These are phyloP conservation scores for Calyptomena viridis DNA, from an alignment of 2,113 vertebrate genomes.

Conservation along the genomic window DNA sequence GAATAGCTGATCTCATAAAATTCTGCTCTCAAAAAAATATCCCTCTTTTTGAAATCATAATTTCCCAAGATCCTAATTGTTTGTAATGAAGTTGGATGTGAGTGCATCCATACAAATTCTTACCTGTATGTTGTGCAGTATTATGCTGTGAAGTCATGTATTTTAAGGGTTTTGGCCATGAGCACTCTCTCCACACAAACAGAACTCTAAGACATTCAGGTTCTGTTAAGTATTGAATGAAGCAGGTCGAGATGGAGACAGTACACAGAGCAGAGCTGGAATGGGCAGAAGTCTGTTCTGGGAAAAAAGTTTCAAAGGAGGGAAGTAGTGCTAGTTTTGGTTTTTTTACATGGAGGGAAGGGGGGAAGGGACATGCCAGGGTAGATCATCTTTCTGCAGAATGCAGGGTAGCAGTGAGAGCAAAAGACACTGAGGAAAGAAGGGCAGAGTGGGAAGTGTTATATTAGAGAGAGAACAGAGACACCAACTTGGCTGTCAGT, in stretches of 20 bases:
- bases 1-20: not conserved
- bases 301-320: not conserved
- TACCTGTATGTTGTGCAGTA: not conserved
- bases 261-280: not conserved
- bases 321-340: not conserved
- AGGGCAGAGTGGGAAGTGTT: not conserved
- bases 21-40: not conserved
- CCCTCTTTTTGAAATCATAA: not conserved
- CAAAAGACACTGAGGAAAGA: not conserved
- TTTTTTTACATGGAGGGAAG: not conserved
- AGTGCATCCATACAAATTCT: not conserved
- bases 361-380: not conserved
- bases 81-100: not conserved
- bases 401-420: not conserved
- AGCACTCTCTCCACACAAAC: not conserved
- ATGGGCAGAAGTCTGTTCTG: not conserved
- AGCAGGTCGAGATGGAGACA: not conserved
- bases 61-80: not conserved
- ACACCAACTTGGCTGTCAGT: not conserved
- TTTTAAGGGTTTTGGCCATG: not conserved
- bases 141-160: not conserved
- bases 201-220: not conserved
- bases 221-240: not conserved
- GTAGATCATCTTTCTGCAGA: not conserved
- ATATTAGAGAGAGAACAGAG: not conserved